Evolutionary conservation across 2,888 invertebrate species (phyloP).

Genomic region (Barypeithes pellucidus): DNA sequence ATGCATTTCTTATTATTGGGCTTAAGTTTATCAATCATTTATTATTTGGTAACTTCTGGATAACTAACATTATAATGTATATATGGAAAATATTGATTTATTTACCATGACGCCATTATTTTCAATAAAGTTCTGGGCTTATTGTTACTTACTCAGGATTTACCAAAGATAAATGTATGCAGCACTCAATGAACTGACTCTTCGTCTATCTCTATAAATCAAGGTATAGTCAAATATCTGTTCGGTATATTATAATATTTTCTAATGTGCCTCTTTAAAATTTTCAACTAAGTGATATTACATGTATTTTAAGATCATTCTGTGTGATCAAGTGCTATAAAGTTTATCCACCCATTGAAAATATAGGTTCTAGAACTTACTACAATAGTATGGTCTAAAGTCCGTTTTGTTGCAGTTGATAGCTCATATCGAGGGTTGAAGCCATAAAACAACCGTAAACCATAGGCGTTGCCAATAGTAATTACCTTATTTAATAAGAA

Average conservation of each 20-base stretch:
- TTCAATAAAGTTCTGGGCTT: background rate
- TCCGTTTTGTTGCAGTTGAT: no score
- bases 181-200: background rate
- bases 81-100: background rate
- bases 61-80: slow-evolving; percentile 5
- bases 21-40: background rate
- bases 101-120: background rate
- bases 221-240: background rate
- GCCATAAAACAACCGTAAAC: no score
- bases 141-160: background rate
- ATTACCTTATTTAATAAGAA: no score
- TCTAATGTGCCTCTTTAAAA: background rate
- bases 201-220: background rate
- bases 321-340: no score
- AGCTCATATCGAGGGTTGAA: no score
- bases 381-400: no score
- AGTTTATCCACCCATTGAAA: no score
- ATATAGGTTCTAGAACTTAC: no score
- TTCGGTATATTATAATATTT: background rate
- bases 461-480: no score
- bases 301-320: no score
- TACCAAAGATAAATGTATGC: background rate
- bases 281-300: no score
- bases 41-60: slow-evolving; percentile 1
- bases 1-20: background rate